Percentiles rank a stretch among this genome's conserved stretches.
Conservation (phyloP, 2,113 vertebrate genomes). For the Alaudala cheleensis region DNA sequence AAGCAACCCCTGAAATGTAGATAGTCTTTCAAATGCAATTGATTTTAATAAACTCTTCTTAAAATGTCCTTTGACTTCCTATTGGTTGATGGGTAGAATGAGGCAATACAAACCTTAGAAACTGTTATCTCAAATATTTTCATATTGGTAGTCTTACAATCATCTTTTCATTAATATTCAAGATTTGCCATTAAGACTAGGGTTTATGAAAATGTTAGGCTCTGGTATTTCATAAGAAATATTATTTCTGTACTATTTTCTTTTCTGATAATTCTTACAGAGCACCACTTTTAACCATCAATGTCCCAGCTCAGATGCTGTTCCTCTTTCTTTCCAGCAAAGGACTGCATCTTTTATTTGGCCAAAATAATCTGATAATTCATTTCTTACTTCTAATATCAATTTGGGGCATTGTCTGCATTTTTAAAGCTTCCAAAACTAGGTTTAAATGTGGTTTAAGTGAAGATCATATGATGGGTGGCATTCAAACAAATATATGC, state of each 20-base stretch:
- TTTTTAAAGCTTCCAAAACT: not conserved
- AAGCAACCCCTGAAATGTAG: not conserved
- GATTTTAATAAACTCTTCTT: not conserved
- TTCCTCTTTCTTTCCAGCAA: not conserved
- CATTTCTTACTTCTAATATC: not conserved
- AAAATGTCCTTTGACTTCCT: not conserved
- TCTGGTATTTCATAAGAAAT: not conserved
- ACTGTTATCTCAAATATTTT: not conserved
- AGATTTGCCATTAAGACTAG: not conserved
- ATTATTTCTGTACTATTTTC: not conserved
- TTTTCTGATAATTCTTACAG: not conserved
- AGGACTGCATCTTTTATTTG: not conserved
- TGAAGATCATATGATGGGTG: not conserved
- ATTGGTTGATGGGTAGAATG: not conserved
- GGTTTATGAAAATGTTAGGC: not conserved
- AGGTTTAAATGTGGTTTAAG: not conserved
- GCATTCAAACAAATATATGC: not conserved
- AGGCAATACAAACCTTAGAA: not conserved
- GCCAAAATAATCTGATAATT: not conserved
- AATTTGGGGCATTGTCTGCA: not conserved
- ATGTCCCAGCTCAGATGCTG: not conserved
- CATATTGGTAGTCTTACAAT: not conserved
- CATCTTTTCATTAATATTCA: not conserved
- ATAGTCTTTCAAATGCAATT: not conserved
- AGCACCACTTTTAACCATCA: not conserved